Evolutionary conservation across 2,888 invertebrate species (phyloP), one percentile per base, ranked within the genome.

Genomic region (Lepidocyrtinus sp.): DNA sequence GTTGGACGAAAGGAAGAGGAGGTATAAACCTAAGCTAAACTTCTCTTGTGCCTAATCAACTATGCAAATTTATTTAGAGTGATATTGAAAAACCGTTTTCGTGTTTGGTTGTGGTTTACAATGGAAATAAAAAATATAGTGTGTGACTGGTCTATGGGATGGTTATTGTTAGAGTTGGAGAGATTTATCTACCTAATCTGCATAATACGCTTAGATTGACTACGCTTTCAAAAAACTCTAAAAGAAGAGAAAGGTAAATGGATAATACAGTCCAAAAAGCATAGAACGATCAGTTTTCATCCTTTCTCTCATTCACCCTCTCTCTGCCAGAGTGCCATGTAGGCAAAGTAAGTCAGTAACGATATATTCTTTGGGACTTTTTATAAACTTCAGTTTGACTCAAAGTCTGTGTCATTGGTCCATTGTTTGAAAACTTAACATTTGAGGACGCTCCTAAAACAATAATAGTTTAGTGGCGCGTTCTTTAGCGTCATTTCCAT

Each of bases 71-170:
- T n/a, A 55, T 55, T 55, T 17, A 15, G 15, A 55, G 55, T 55
- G 55, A 55, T 15, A 55, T 55, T 55, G 55, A 55, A 55, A 55
- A 55, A 12, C 55, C 55, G 55, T 55, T 55, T 55, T 55, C 55
- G 55, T 55, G 55, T 55, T 55, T 55, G 55, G 55, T 55, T 55
- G 55, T 55, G 55, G 55, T 55, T 55, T 55, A 55, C 17, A 55
- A 15, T 55, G 55, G 55, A 55, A 55, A n/a, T 55, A 55, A 55
- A 55, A 55, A 55, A 15, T n/a, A n/a, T 55, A 17, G 55, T 55
- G n/a, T n/a, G 55, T 55, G 55, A 55, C 9, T 55, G 55, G 36
- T 36, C 5, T 7, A 36, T 36, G 36, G 36, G 12, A 55, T 55
- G 55, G 55, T 55, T 55, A 55, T 55, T 55, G 55, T 55, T 55